These are phyloP conservation scores for Zygogramma bicolorata DNA, from an alignment of 2,888 invertebrate genomes.

Conservation along the genomic window DNA sequence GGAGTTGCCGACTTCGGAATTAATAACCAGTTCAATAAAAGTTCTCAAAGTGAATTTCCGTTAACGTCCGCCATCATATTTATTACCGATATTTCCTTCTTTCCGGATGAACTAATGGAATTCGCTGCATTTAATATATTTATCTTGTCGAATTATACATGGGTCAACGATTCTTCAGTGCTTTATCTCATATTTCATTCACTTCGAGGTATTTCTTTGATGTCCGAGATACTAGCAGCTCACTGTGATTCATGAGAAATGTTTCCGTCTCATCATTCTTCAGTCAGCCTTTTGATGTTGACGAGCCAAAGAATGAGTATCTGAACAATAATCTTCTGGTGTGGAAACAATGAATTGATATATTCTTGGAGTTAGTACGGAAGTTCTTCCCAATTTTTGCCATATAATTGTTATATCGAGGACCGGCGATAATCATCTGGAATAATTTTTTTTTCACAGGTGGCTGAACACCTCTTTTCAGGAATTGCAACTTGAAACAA, in stretches of 20 bases:
- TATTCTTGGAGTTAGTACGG: neutral
- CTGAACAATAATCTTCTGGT: neutral
- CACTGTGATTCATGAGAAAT: neutral
- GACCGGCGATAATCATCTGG: no score
- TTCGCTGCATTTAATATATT: conserved; percentile 60
- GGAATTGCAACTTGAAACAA: no score
- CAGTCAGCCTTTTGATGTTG: conserved; percentile 5
- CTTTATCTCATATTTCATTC: conserved; percentile 36
- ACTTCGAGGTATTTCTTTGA: conserved; percentile 38
- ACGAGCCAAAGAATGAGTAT: neutral
- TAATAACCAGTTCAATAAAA: conserved; percentile 62
- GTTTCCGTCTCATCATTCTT: conserved; percentile 15
- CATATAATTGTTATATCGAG: no score
- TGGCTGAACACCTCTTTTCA: no score
- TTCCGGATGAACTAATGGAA: conserved; percentile 52
- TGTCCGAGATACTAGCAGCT: neutral
- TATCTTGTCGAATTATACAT: conserved; percentile 52
- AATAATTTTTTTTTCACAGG: no score
- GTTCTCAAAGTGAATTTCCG: conserved; percentile 62
- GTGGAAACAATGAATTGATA: neutral
- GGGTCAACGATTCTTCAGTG: conserved; percentile 39
- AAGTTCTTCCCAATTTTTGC: neutral
- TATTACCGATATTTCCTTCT: conserved; percentile 58
- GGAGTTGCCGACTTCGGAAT: conserved; percentile 52
- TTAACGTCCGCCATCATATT: conserved; percentile 59